Evolutionary conservation across 2,797 vertebrate genomes (phyloP).

Genomic region (Phrynocephalus forsythii): DNA sequence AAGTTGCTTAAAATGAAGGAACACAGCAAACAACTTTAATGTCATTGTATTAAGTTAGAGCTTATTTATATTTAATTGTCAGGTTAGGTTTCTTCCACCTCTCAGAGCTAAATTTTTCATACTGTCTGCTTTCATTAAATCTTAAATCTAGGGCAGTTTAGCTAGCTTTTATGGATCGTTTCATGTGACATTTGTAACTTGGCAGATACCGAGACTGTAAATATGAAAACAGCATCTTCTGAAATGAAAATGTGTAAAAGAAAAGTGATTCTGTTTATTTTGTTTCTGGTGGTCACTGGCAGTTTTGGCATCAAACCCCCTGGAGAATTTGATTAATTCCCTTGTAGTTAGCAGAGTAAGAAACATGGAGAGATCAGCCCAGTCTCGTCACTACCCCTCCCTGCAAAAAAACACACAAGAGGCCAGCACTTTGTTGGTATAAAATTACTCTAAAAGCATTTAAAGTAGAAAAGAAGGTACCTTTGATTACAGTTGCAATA

Average conservation of each 20-base stretch:
- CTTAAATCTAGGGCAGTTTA: constrained; percentile 62
- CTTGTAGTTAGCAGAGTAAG: too few species aligned
- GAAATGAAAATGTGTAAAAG: constrained; percentile 76
- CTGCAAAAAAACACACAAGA: too few species aligned
- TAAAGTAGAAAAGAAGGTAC: too few species aligned
- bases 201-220: constrained; percentile 70
- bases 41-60: constrained; percentile 63
- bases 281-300: background rate
- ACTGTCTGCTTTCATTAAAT: constrained; percentile 67
- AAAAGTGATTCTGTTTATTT: constrained; percentile 70
- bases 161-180: constrained; percentile 68
- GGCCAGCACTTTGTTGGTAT: too few species aligned
- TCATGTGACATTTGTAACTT: constrained; percentile 71
- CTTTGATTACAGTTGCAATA: too few species aligned
- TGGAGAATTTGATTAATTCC: constrained; percentile 18
- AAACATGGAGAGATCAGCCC: too few species aligned
- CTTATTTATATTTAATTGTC: constrained; percentile 60
- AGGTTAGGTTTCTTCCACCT: constrained; percentile 40
- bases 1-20: background rate
- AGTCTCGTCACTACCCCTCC: too few species aligned
- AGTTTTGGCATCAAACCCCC: constrained; percentile 69
- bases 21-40: background rate
- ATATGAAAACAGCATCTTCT: constrained; percentile 76
- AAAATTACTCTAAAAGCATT: too few species aligned
- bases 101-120: constrained; percentile 49